Percentiles rank a stretch among this genome's conserved stretches.
Evolutionary conservation across 2,888 invertebrate species (phyloP).

Genomic region (Chydorus sphaericus): DNA sequence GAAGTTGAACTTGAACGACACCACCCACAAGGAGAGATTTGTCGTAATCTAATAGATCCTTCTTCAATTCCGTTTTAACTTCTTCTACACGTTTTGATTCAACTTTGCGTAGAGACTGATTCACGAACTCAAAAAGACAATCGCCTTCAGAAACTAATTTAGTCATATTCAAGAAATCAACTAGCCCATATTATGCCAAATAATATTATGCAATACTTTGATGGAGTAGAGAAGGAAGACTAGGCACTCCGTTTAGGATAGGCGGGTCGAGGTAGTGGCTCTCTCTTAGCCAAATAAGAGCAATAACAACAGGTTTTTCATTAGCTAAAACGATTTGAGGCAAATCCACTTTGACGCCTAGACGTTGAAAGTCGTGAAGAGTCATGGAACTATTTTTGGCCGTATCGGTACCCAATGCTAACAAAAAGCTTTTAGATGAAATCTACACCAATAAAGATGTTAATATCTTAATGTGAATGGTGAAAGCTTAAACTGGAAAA

Average conservation of each 20-base stretch:
- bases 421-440: not conserved
- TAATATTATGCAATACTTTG: not conserved
- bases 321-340: constrained; percentile 4
- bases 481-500: not conserved
- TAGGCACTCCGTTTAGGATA: constrained; percentile 2
- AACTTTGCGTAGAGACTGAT: not conserved
- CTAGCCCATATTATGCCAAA: not conserved
- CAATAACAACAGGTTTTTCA: constrained; percentile 1
- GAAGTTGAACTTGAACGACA: constrained; percentile 1
- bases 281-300: constrained; percentile 10
- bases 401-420: constrained; percentile 12
- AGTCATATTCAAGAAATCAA: not conserved
- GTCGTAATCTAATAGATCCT: not conserved
- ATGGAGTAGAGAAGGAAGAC: constrained; percentile 7
- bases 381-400: constrained; percentile 8
- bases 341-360: constrained; percentile 10
- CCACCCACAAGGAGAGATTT: constrained; percentile 1
- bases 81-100: not conserved
- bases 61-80: not conserved
- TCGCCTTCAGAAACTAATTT: not conserved
- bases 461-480: not conserved
- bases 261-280: constrained; percentile 9
- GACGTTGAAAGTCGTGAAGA: constrained; percentile 5
- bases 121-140: not conserved
- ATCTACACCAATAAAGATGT: not conserved